These are phyloP conservation scores for Polydrusus pterygomalis DNA, from an alignment of 2,888 invertebrate species.

Conservation along the genomic window DNA sequence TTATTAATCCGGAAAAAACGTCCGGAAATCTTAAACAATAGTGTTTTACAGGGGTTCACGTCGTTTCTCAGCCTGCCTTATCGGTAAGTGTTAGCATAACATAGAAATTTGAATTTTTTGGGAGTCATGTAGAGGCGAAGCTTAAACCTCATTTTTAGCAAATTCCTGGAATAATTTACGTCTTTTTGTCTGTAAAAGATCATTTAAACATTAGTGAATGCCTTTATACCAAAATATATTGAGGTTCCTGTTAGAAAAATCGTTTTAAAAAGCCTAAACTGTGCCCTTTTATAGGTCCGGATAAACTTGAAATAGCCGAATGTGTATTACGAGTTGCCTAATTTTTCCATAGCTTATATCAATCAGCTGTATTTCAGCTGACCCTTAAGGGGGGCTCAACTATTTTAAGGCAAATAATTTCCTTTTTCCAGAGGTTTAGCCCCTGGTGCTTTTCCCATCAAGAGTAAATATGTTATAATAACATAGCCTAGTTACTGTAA, in stretches of 20 bases:
- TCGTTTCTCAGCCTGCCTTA: neutral
- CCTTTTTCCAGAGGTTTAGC: too few species aligned
- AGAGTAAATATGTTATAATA: too few species aligned
- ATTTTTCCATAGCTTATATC: neutral
- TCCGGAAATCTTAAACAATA: neutral
- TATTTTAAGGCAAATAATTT: too few species aligned
- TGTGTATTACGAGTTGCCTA: neutral
- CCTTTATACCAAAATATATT: neutral
- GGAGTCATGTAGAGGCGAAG: neutral
- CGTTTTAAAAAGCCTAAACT: neutral
- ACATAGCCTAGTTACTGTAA: too few species aligned
- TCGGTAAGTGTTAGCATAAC: slow-evolving; percentile 2
- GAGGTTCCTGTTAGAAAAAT: slow-evolving; percentile 14
- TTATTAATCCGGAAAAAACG: neutral
- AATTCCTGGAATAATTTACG: neutral
- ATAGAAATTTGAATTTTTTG: neutral
- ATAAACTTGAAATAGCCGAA: neutral
- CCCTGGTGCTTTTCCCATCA: too few species aligned
- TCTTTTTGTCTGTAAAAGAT: neutral
- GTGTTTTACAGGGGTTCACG: neutral
- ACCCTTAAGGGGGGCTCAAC: too few species aligned
- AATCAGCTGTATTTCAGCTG: neutral
- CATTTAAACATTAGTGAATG: neutral
- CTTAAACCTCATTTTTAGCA: neutral
- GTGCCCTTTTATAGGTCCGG: too few species aligned